Evolutionary conservation across 2,113 vertebrate species (phyloP), one percentile per base, ranked within the genome.

Genomic region (Mandrillus leucophaeus): DNA sequence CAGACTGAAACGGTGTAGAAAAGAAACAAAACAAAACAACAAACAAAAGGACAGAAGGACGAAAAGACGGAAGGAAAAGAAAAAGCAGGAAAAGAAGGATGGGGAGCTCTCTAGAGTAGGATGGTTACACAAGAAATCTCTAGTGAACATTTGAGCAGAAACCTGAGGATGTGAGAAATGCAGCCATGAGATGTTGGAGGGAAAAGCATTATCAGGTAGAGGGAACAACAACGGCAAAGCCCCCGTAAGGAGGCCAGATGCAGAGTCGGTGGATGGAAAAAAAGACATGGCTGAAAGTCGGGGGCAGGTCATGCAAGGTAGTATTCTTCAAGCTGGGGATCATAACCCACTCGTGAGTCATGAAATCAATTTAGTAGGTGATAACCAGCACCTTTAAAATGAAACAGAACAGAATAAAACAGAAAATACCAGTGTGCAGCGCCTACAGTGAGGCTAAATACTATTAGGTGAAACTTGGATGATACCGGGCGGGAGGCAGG

Each of bases 101-200:
- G 25, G 32, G 43, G 45, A 59, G 8, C 27, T 66, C 78, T 57
- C 59, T 38, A 23, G 40, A 20, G 61, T 3, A 73, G 40, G 73
- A 20, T 9, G 23, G 25, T 30, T 64, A 48, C 1, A 5, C 7
- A 93, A 18, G 66, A 89, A 45, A n/a, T 48, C 40, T 84, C 72
- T 32, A 43, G 64, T 20, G 79, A 95, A 20, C 61, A 38, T 68
- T 27, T 59, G 59, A 93, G 80, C 59, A 75, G 87, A 95, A 89
- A 75, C 32, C 87, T 20, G 45, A 88, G 38, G 40, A 48, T 9
- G 59, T 45, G 18, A 89, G 79, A 75, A 75, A 78, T 0, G 23
- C 0, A 83, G 57, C 17, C 50, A 16, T 22, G 52, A 81, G 76
- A 57, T 82, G 32, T 40, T 8, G 43, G 0, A 45, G 43, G 75